Base-by-base conservation (phyloP, 2,797 vertebrate species). In the Gallirallus australis region DNA sequence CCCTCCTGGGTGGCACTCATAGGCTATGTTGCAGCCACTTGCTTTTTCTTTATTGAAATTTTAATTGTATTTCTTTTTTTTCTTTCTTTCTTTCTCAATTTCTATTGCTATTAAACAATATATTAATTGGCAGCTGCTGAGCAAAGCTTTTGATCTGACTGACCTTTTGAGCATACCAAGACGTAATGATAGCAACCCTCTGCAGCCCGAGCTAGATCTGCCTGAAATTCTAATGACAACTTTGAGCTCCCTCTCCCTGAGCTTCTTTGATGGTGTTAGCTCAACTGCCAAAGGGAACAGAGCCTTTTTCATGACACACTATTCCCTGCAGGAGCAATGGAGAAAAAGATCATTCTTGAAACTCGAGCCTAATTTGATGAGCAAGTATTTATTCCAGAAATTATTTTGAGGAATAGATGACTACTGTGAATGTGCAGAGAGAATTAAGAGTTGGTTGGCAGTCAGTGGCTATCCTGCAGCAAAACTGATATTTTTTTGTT, bases 241-340 rank as follows among this genome's bases (percentile, higher is more conserved):
- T 92, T 90, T 95, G 81, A 97, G 95, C 15, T 93, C 56, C 70
- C 39, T 96, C 66, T 90, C 77, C 75, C 91, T 45, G 31, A 95
- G 65, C 70, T 94, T 97, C 84, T 94, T 97, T 95, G 89, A 92
- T 88, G 50, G 80, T n/a, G 48, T 94, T 91, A 94, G 89, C 64
- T 89, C 85, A 30, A 90, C 71, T 97, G 86, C 70, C 81, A 95
- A 91, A 96, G 78, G 50, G 75, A 97, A 95, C 48, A 89, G 92
- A 92, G 35, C 6, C 27, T 93, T 97, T 97, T 95, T 91, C 73
- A 78, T 93, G 71, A 90, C 94, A 94, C 50, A 8, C 11, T 79
- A 53, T 85, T 97, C 81, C 14, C 4, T 88, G 40, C 40, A 83
- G 66, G 30, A 94, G n/a, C 64, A 94, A 84, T 27, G 76, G 77